Percentiles rank a stretch among this genome's conserved stretches.
phyloP scores from a whole-genome alignment of 2,888 invertebrate species.

The Notocelia uddmanniana region DNA sequence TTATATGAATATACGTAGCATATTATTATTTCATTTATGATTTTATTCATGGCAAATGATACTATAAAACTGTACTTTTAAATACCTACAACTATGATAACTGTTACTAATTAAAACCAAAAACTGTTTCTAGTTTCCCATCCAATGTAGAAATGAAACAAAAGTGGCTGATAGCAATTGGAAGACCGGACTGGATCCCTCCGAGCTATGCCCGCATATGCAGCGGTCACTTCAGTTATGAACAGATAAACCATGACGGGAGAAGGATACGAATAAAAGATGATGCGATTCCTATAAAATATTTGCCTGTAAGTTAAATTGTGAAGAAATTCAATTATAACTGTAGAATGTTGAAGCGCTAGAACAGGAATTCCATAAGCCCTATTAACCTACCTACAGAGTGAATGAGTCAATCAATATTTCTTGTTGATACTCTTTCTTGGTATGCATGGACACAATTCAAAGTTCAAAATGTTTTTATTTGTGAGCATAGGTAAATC shows the following conservation, averaged over 20 bases:
- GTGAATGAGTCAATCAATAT: no score
- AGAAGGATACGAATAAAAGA: conserved; percentile 54
- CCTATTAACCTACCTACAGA: neutral
- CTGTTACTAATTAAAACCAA: no score
- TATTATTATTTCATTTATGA: no score
- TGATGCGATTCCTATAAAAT: conserved; percentile 54
- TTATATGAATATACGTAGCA: neutral
- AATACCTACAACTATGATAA: no score
- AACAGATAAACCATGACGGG: conserved; percentile 55
- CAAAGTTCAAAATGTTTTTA: no score
- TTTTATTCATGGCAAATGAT: no score
- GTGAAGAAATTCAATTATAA: neutral
- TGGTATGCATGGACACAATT: no score
- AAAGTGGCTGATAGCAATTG: conserved; percentile 61
- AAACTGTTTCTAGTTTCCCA: conserved; percentile 53
- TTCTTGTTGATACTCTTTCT: no score
- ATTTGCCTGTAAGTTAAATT: conserved; percentile 54
- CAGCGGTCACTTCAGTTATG: conserved; percentile 55
- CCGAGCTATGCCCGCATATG: conserved; percentile 55
- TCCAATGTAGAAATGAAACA: conserved; percentile 51
- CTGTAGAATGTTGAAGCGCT: neutral
- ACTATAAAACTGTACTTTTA: no score
- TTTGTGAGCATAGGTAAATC: no score
- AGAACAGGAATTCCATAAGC: neutral
- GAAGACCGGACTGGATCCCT: conserved; percentile 58